Conservation (phyloP, 2,888 invertebrate species). For the Ophion slaviceki region DNA sequence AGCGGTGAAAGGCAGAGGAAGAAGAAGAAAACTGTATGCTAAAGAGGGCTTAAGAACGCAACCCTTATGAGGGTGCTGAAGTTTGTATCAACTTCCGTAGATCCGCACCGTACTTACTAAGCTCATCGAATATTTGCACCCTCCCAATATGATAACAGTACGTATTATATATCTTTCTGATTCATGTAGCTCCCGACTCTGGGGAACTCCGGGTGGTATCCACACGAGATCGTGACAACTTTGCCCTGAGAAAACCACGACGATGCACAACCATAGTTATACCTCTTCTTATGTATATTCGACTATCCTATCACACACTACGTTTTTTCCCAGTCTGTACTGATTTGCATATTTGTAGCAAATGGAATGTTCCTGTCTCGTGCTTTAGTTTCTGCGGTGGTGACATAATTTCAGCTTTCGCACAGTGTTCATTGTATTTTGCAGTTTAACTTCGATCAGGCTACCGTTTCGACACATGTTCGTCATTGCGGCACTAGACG, state of each 20-base stretch:
- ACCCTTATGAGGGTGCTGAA: constrained; percentile 76
- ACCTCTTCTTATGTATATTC: neutral
- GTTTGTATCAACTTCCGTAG: neutral
- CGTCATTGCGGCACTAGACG: neutral
- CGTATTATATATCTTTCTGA: constrained; percentile 56
- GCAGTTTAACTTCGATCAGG: neutral
- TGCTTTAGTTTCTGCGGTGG: neutral
- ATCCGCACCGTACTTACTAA: constrained; percentile 68
- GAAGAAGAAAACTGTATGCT: constrained; percentile 40
- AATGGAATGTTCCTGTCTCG: constrained; percentile 11
- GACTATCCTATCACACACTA: constrained; percentile 27
- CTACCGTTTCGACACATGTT: constrained; percentile 8
- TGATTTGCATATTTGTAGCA: constrained; percentile 3
- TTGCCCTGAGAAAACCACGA: constrained; percentile 55
- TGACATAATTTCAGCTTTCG: neutral
- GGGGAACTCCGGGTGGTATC: constrained; percentile 76
- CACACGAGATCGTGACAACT: constrained; percentile 77
- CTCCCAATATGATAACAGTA: constrained; percentile 77
- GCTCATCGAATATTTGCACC: constrained; percentile 51
- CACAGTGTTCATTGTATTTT: neutral
- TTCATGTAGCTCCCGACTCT: constrained; percentile 21
- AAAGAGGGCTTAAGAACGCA: constrained; percentile 67
- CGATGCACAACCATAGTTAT: constrained; percentile 14
- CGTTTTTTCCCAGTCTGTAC: constrained; percentile 3
- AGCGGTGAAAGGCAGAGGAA: constrained; percentile 28